Conservation (phyloP, 2,888 invertebrate species). For the Polyommatus icarus region DNA sequence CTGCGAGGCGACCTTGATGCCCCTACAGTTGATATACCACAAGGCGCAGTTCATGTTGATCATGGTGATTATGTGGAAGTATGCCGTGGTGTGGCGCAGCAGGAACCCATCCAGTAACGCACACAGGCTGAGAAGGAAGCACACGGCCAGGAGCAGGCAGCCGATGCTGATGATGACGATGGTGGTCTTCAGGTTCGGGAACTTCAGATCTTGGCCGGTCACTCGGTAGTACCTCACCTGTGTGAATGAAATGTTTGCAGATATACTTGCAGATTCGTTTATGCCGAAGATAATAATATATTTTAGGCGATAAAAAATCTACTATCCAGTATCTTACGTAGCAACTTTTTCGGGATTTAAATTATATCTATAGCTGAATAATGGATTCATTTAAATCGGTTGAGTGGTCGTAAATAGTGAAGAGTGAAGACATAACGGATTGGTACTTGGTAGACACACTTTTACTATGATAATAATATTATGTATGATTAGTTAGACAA, state of each 20-base stretch:
- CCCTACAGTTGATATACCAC: slow-evolving; percentile 86
- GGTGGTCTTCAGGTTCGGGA: slow-evolving; percentile 80
- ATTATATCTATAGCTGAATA: no score
- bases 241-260: background rate
- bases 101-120: slow-evolving; percentile 83
- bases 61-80: slow-evolving; percentile 85
- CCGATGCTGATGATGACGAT: slow-evolving; percentile 83
- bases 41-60: slow-evolving; percentile 87
- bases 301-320: no score
- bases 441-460: no score
- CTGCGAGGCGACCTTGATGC: slow-evolving; percentile 82
- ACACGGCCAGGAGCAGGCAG: slow-evolving; percentile 81
- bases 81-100: slow-evolving; percentile 82
- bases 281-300: no score
- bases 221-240: slow-evolving; percentile 80
- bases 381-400: no score
- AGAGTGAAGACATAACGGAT: no score
- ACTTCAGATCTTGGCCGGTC: slow-evolving; percentile 81
- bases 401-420: no score
- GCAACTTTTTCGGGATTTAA: no score
- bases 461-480: no score
- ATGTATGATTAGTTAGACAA: no score
- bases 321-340: no score
- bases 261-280: no score
- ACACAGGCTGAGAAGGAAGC: slow-evolving; percentile 81